Conservation (phyloP, 2,797 vertebrate genomes). For the Hippopotamyrus pictus region DNA sequence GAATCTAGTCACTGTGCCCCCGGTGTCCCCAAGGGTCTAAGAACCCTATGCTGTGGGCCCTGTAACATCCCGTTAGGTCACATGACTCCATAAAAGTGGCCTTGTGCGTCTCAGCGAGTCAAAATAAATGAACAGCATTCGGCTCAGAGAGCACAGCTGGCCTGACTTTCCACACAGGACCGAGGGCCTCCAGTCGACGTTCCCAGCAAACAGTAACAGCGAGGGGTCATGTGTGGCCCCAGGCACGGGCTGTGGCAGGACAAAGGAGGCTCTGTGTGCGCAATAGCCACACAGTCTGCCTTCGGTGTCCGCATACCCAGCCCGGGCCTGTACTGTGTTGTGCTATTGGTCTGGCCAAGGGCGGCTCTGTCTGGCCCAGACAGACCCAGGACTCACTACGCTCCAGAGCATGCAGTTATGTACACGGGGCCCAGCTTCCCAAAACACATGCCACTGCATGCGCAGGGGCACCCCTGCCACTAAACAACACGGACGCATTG, state of each 20-base stretch:
- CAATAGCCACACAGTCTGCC: not conserved
- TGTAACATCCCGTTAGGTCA: not conserved
- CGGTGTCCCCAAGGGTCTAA: not conserved
- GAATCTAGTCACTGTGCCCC: not conserved
- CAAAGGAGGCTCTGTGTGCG: conserved; percentile 5
- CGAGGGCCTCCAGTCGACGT: not conserved
- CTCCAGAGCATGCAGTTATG: not conserved
- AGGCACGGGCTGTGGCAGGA: not conserved
- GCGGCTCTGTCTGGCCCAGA: conserved; percentile 25
- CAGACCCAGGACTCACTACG: conserved; percentile 31
- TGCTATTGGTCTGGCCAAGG: conserved; percentile 3
- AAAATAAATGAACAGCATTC: conserved; percentile 23
- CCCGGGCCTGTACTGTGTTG: not conserved
- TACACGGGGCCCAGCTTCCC: not conserved
- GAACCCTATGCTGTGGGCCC: not conserved
- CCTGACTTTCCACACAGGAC: not conserved
- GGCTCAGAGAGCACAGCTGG: conserved; percentile 18
- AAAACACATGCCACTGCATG: not conserved
- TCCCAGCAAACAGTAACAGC: conserved; percentile 31
- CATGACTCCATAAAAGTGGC: not conserved
- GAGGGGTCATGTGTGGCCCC: not conserved
- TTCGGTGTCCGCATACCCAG: not conserved
- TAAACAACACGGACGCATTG: not conserved
- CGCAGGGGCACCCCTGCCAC: not conserved
- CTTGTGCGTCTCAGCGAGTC: not conserved